Evolutionary conservation across 2,797 vertebrate species (phyloP).

Genomic region (Enteromius argenteus): DNA sequence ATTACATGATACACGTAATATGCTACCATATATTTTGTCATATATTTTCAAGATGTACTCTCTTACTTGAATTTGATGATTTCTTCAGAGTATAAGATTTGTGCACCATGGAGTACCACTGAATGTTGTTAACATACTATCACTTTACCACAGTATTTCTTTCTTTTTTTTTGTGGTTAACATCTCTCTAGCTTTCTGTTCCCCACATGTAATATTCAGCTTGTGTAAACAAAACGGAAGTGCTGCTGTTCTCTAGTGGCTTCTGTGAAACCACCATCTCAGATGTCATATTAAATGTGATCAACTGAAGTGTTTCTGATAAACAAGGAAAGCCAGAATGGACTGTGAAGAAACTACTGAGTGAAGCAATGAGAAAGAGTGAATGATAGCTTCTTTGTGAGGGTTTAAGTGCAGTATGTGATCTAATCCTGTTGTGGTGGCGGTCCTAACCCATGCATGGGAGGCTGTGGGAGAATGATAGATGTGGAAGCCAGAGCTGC

Average conservation of each 20-base stretch:
- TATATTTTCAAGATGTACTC: neutral
- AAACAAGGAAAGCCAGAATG: neutral
- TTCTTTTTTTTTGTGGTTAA: neutral
- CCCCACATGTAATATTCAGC: neutral
- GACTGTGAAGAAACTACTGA: neutral
- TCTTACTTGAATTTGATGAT: neutral
- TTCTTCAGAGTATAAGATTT: neutral
- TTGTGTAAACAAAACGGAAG: neutral
- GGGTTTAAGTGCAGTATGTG: constrained; percentile 2
- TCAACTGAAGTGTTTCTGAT: neutral
- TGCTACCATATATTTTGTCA: neutral
- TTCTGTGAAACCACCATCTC: neutral
- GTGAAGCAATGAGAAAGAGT: neutral
- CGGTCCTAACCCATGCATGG: constrained; percentile 22
- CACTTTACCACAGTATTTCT: neutral
- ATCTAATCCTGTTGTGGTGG: constrained; percentile 7
- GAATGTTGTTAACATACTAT: neutral
- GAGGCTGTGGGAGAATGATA: constrained; percentile 49
- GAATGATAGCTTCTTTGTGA: constrained; percentile 5
- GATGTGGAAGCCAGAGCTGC: constrained; percentile 38
- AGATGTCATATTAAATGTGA: neutral
- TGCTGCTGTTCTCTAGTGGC: neutral
- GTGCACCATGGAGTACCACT: neutral
- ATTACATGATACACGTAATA: neutral
- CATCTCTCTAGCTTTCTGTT: neutral